Conservation (phyloP, 2,113 vertebrate species). For the Clarias magur region DNA sequence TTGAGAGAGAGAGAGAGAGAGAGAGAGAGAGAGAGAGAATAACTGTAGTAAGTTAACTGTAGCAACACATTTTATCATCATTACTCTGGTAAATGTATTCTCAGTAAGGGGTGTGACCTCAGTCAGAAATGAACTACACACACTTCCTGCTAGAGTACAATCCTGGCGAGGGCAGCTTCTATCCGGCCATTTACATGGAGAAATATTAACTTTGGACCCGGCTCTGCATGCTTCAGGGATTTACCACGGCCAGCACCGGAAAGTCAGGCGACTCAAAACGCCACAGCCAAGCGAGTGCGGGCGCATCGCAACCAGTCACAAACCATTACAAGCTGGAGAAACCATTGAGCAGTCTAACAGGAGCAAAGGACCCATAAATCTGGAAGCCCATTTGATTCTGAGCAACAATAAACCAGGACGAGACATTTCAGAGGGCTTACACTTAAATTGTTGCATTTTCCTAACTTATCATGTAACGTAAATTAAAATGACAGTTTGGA, state of each 20-base stretch:
- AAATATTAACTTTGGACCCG: conserved; percentile 51
- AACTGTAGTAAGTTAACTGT: conserved; percentile 29
- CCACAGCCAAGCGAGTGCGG: conserved; percentile 21
- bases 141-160: conserved; percentile 47
- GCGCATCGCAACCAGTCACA: conserved; percentile 6
- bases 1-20: conserved; percentile 26
- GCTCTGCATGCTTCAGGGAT: conserved; percentile 45
- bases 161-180: conserved; percentile 44
- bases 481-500: neutral
- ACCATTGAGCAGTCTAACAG: conserved; percentile 9
- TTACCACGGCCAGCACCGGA: conserved; percentile 34
- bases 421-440: neutral
- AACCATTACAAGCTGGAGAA: conserved; percentile 27
- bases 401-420: neutral
- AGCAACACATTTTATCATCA: conserved; percentile 27
- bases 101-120: conserved; percentile 30
- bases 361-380: conserved; percentile 16
- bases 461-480: neutral
- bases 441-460: neutral
- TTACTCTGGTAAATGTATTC: conserved; percentile 56
- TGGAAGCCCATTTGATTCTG: conserved; percentile 9
- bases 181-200: conserved; percentile 49
- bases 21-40: conserved; percentile 23
- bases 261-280: conserved; percentile 36
- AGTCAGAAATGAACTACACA: conserved; percentile 45